Base-by-base conservation (phyloP, 2,113 vertebrate species). In the Bufo bufo region DNA sequence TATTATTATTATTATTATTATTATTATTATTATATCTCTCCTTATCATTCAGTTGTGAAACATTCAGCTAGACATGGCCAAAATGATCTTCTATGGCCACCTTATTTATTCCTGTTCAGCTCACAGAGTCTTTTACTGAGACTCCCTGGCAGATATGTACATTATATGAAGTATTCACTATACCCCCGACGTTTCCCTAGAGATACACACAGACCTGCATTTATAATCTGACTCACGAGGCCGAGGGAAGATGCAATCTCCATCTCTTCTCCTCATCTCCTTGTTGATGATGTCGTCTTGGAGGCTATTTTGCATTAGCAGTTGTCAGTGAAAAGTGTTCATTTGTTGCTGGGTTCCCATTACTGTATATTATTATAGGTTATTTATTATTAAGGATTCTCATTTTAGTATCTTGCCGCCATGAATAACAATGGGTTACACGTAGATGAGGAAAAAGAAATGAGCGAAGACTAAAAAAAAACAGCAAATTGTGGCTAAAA, bases 201-300 rank as follows among this genome's bases (percentile, higher is more conserved):
- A 54, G 77, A 78, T 78, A 77, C 8, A 14, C 6, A 23, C 49
- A n/a, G 20, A 78, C 50, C 56, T 54, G 50, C 50, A 78, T 23
- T n/a, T 33, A 78, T 56, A 54, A 78, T 54, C 19, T 54, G 77
- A 56, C 77, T 23, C 72, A 75, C 72, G 11, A 54, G 50, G 14
- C 49, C 23, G 11, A 78, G 77, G 13, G 12, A n/a, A 56, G 49
- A 78, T 78, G 50, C 77, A 14, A 78, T 78, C 50, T 54, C 77
- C 77, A 78, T 54, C 77, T 78, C 77, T 56, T 78, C 50, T 78
- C 49, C 49, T 52, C 20, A 23, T 23, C 49, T 78, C 5, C 49
- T 78, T 78, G 50, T 78, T 52, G 50, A 78, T 56, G 49, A 54
- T 56, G 10, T 78, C 56, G 77, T 78, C 77, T 78, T 78, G 20